Conservation (phyloP, 2,113 vertebrate species). For the Empidonax traillii region DNA sequence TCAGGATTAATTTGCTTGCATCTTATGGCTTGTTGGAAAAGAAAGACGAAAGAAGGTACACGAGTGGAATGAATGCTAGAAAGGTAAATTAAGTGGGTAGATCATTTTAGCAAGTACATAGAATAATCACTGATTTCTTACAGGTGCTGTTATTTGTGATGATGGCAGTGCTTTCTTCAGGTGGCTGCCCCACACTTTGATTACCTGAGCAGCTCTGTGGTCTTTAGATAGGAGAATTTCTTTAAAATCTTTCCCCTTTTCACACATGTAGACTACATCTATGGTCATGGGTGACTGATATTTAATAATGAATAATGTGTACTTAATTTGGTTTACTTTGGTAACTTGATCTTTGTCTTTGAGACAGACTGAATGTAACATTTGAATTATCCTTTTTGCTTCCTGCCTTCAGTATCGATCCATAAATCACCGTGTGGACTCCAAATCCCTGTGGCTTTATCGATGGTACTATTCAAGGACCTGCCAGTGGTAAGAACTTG, state of each 20-base stretch:
- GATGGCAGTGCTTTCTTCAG: neutral
- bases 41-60: neutral
- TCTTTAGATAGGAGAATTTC: neutral
- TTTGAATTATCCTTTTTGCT: neutral
- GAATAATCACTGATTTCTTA: neutral
- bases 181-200: neutral
- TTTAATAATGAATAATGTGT: neutral
- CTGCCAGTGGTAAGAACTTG: slow-evolving; percentile 85
- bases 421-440: slow-evolving; percentile 92
- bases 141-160: neutral
- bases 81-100: neutral
- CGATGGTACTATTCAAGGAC: slow-evolving; percentile 89
- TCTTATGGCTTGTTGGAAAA: neutral
- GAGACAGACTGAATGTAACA: neutral
- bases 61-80: neutral
- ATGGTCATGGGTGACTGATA: neutral
- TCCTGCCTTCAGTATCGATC: slow-evolving; percentile 85
- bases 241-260: neutral
- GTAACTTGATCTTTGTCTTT: neutral
- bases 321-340: neutral
- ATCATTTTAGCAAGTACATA: rapidly evolving
- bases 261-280: neutral
- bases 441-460: slow-evolving; percentile 83
- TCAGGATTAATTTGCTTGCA: neutral
- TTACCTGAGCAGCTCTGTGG: neutral